Conservation (phyloP, 2,888 invertebrate genomes). For the Lasioglossum oenotherae region DNA sequence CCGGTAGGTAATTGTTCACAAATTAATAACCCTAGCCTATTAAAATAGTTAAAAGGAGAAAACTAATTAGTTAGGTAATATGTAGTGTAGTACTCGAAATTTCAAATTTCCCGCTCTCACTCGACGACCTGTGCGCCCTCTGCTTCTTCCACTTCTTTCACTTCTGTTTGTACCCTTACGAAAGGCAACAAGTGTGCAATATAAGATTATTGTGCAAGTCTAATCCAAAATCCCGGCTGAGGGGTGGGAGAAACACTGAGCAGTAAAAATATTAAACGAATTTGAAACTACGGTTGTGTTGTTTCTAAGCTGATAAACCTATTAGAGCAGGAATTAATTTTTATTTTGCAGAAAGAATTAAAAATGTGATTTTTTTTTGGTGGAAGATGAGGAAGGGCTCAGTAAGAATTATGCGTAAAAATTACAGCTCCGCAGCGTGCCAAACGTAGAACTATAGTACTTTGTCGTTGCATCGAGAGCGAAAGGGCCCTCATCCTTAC, state of each 20-base stretch:
- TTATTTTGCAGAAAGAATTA: neutral
- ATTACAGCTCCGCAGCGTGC: slow-evolving; percentile 36
- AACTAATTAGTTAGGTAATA: neutral
- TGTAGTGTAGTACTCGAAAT: neutral
- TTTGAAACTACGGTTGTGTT: neutral
- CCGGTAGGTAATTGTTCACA: too few species aligned
- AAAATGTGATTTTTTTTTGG: neutral
- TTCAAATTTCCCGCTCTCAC: neutral
- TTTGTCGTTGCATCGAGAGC: slow-evolving; percentile 57
- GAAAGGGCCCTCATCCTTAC: slow-evolving; percentile 66
- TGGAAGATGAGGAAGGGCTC: slow-evolving; percentile 11
- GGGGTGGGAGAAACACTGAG: neutral
- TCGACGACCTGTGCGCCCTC: neutral
- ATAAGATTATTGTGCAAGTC: neutral
- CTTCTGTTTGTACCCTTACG: neutral
- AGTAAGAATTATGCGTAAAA: slow-evolving; percentile 44
- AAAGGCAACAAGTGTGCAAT: neutral
- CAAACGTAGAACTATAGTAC: slow-evolving; percentile 51
- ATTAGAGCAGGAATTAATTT: neutral
- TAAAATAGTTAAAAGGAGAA: neutral
- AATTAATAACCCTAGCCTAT: too few species aligned
- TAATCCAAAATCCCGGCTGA: too few species aligned
- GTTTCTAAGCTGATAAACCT: neutral
- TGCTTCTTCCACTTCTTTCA: neutral
- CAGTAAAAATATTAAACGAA: neutral